Percentiles rank a stretch among this genome's conserved stretches.
Evolutionary conservation across 2,113 vertebrate genomes (phyloP).

Genomic region (Rhagologus leucostigma): DNA sequence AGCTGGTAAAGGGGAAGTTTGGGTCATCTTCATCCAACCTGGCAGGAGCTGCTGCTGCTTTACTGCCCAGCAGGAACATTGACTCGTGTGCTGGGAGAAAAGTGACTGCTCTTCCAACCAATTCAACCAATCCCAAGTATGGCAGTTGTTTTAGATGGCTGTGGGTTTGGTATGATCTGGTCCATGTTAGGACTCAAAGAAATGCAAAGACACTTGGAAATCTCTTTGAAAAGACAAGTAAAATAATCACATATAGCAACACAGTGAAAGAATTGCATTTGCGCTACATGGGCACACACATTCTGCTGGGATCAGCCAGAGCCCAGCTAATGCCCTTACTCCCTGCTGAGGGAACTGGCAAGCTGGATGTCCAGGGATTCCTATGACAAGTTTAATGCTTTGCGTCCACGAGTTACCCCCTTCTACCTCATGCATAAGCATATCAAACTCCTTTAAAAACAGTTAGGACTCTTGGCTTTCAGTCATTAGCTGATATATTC

Average conservation of each 20-base stretch:
- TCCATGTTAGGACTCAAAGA: not conserved
- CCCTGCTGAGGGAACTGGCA: not conserved
- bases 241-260: not conserved
- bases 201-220: not conserved
- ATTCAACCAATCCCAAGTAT: not conserved
- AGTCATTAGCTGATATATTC: not conserved
- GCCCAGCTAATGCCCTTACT: not conserved
- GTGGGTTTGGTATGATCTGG: not conserved
- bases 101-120: not conserved
- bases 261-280: not conserved
- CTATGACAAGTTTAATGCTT: not conserved
- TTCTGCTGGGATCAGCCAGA: not conserved
- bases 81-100: not conserved
- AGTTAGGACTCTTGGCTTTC: not conserved
- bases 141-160: not conserved
- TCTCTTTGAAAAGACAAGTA: not conserved
- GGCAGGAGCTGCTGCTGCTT: not conserved
- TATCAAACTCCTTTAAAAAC: not conserved
- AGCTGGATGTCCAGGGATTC: not conserved
- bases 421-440: not conserved
- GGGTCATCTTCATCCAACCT: not conserved
- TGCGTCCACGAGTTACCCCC: not conserved
- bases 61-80: not conserved
- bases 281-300: rapidly evolving
- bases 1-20: not conserved